Evolutionary conservation across 2,888 invertebrate genomes (phyloP).

Genomic region (Eristalis tenax): DNA sequence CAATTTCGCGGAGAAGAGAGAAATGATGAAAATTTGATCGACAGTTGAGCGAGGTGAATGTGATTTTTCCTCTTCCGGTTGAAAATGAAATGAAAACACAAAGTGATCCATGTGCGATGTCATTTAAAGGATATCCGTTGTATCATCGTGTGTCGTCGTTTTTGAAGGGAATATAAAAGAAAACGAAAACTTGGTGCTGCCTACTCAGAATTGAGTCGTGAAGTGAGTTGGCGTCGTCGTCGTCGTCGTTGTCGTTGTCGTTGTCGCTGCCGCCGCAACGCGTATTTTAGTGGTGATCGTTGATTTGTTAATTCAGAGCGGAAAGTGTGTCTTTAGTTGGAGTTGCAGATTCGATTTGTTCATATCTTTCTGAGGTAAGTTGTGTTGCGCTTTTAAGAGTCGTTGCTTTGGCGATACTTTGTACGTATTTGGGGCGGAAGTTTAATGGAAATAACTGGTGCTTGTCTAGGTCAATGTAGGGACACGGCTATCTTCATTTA

Average conservation of each 20-base stretch:
- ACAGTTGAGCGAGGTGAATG: conserved; percentile 48
- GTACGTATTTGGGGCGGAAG: neutral
- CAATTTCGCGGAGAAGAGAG: neutral
- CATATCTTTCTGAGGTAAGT: conserved; percentile 21
- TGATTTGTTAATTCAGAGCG: conserved; percentile 4
- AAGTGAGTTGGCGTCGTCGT: conserved; percentile 32
- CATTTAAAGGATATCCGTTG: conserved; percentile 22
- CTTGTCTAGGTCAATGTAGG: neutral
- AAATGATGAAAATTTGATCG: conserved; percentile 48
- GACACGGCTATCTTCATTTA: neutral
- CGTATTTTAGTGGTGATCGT: conserved; percentile 21
- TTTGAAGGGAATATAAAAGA: neutral
- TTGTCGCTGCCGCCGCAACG: neutral
- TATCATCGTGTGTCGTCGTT: neutral
- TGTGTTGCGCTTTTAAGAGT: neutral
- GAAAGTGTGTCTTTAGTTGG: conserved; percentile 22
- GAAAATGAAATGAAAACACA: neutral
- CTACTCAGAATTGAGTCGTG: conserved; percentile 19
- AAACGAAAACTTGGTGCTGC: conserved; percentile 23
- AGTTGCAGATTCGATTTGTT: conserved; percentile 17
- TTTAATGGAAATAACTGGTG: neutral
- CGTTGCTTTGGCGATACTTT: neutral
- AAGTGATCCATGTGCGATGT: conserved; percentile 3
- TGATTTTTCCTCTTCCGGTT: conserved; percentile 15
- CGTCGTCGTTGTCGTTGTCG: neutral